Evolutionary conservation across 2,888 invertebrate genomes (phyloP), one percentile per base, ranked within the genome.

Genomic region (Chrysodeixis includens): DNA sequence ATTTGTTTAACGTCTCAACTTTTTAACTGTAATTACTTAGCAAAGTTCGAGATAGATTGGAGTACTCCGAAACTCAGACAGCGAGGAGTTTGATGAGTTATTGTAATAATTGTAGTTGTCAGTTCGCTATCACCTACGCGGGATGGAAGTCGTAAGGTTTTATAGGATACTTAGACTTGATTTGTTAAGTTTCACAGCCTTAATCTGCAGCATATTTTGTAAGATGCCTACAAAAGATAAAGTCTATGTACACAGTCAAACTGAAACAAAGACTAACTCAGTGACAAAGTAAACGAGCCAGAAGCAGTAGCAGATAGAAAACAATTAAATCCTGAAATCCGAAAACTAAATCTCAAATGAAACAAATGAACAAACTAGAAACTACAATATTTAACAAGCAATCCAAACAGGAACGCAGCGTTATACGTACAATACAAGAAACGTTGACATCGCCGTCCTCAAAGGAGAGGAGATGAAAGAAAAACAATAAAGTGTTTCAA

Each of bases 1-100:
- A 94, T 94, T 94, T 94, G 93, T 93, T 94, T 94, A 93, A 95
- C 93, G 94, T 93, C 92, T 89, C 89, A 93, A 94, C 94, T 94
- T 95, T 93, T 94, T 92, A 94, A 93, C 93, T 91, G 91, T 93
- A 93, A 94, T 94, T 93, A 93, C 92, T 89, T 87, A 88, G 87
- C 84, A 84, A 91, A 93, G 86, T 93, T 91, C 85, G 81, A 86
- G 88, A 93, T 92, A 89, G 90, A 93, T 93, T 91, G 88, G 88
- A 92, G 90, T 87, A 87, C 89, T 90, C 87, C 69, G 73, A 77
- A 87, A 90, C 86, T 90, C 82, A 85, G 89, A 86, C 88, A 84
- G 84, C 79, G 68, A 76, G 74, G 83, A 89, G 85, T 88, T 92
- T 90, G 87, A 88, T 83, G 84, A 83, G 83, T 85, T 83, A 88